phyloP scores from a whole-genome alignment of 2,888 invertebrate species.

The Drosophila falleni region DNA sequence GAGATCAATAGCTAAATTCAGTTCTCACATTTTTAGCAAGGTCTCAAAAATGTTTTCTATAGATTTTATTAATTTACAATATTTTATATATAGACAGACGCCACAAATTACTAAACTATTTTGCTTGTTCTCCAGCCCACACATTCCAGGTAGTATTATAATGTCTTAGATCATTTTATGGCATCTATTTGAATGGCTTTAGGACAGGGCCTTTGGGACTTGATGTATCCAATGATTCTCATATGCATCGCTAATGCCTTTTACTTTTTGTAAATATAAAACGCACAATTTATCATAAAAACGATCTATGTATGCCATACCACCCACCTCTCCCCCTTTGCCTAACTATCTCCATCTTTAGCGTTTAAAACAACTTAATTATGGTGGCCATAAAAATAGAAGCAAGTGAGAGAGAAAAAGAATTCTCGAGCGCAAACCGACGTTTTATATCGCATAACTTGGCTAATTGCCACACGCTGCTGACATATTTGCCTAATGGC shows the following conservation, averaged over 20 bases:
- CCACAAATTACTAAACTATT: slow-evolving; percentile 31
- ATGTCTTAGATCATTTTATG: slow-evolving; percentile 40
- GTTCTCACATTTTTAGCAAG: not conserved
- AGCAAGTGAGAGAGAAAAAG: slow-evolving; percentile 36
- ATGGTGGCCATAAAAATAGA: slow-evolving; percentile 62
- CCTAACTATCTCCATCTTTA: slow-evolving; percentile 1
- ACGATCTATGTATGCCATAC: slow-evolving; percentile 22
- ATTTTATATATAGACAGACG: slow-evolving; percentile 15
- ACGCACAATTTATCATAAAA: slow-evolving; percentile 57
- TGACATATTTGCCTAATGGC: slow-evolving; percentile 81
- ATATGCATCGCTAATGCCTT: slow-evolving; percentile 29
- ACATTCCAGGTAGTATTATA: slow-evolving; percentile 21
- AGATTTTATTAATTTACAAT: slow-evolving; percentile 12
- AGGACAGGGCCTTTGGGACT: slow-evolving; percentile 40
- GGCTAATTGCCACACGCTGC: slow-evolving; percentile 80
- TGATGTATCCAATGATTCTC: slow-evolving; percentile 18
- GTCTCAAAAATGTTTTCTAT: not conserved
- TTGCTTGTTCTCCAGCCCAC: slow-evolving; percentile 39
- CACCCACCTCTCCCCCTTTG: slow-evolving; percentile 5
- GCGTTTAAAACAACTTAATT: slow-evolving; percentile 65
- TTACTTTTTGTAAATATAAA: slow-evolving; percentile 48
- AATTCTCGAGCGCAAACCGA: slow-evolving; percentile 36
- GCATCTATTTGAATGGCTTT: slow-evolving; percentile 24
- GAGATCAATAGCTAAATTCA: not conserved
- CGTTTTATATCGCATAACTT: slow-evolving; percentile 72